Evolutionary conservation across 2,888 invertebrate species (phyloP).

Genomic region (Zelleria hepariella): DNA sequence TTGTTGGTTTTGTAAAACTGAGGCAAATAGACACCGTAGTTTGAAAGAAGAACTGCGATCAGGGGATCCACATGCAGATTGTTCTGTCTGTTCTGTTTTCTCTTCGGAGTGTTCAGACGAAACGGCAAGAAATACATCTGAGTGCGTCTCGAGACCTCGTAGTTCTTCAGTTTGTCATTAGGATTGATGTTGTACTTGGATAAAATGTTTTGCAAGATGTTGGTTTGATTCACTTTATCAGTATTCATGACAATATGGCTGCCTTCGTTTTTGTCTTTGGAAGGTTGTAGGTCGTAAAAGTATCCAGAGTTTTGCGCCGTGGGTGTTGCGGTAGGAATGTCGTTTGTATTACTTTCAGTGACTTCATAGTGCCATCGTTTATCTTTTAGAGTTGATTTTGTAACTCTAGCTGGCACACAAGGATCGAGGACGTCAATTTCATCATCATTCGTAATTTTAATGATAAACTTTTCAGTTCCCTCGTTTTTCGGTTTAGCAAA

Average conservation of each 20-base stretch:
- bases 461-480: neutral
- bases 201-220: conserved; percentile 23
- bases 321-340: neutral
- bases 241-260: neutral
- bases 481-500: neutral
- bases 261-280: neutral
- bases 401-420: neutral
- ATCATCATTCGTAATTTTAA: neutral
- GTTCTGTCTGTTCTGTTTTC: conserved; percentile 65
- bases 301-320: neutral
- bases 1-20: conserved; percentile 39
- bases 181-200: conserved; percentile 44
- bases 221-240: conserved; percentile 1
- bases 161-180: conserved; percentile 40
- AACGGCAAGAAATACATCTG: conserved; percentile 12
- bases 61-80: conserved; percentile 73
- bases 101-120: conserved; percentile 14
- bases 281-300: neutral
- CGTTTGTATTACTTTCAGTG: neutral
- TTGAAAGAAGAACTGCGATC: conserved; percentile 73
- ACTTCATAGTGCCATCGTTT: neutral
- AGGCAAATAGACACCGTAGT: conserved; percentile 74
- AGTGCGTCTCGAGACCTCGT: conserved; percentile 32
- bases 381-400: neutral
- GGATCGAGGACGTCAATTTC: neutral